Base-by-base conservation (phyloP, 2,888 invertebrate genomes). In the Luperina nickerlii region DNA sequence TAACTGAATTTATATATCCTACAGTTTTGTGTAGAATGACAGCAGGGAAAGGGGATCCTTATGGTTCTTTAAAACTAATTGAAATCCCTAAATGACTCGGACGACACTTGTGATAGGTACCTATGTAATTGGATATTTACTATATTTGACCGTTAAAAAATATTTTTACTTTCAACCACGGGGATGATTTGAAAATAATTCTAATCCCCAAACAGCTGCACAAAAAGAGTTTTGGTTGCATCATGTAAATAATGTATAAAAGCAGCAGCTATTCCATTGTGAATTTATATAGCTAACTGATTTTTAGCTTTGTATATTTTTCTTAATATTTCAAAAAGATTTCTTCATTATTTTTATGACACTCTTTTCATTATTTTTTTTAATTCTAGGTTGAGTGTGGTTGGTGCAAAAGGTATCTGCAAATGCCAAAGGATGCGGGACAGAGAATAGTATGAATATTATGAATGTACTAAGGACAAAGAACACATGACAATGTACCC, bases 361-460 rank as follows among this genome's bases (percentile, higher is more conserved):
- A 57, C 18, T n/a, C 45, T 32, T 32, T 20, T 32, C 13, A 20
- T 11, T 20, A 11, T 20, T 32, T 15, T 69, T 45, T 67, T 20
- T 13, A 42, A 60, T 80, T 79, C 15, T 32, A 80, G 81, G 67
- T 68, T 18, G 67, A 67, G 32, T 80, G 67, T n/a, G n/a, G n/a
- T n/a, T 38, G 67, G 67, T 62, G 62, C 68, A 60, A 54, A 80
- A 1, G 65, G 63, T 66, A 6, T 74, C 45, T 81, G 81, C 60
- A 81, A 70, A 62, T 81, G 82, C 18, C 65, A 13, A 60, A 81
- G 18, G 24, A 82, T 78, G 65, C 74, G 38, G 11, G 71, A 65
- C 5, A 62, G 66, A 54, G 38, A 82, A 60, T 82, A 72, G 20
- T 82, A 82, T 27, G 71, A 76, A 24, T 76, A 82, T 73, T 82